Percentiles rank a stretch among this genome's conserved stretches.
These are phyloP conservation scores for Melopsittacus undulatus DNA, from an alignment of 2,797 vertebrate species.

Conservation along the genomic window DNA sequence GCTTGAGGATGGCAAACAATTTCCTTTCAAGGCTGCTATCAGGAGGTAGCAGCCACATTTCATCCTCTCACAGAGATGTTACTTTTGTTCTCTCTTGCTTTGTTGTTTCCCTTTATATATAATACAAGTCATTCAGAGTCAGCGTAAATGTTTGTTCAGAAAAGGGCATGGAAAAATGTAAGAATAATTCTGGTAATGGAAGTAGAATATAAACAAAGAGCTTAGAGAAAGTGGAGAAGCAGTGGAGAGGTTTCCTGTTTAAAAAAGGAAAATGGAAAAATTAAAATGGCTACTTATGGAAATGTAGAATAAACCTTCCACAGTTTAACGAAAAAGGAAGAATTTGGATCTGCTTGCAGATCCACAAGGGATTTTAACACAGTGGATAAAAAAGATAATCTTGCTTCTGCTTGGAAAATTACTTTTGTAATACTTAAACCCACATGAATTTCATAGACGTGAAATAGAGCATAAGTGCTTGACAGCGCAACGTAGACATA, in stretches of 20 bases:
- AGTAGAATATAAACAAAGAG: constrained; percentile 63
- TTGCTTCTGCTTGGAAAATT: not conserved
- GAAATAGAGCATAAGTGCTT: not conserved
- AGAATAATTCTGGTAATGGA: constrained; percentile 67
- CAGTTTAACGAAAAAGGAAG: constrained; percentile 11
- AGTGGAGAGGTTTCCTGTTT: constrained; percentile 65
- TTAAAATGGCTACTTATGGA: constrained; percentile 57
- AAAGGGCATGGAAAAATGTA: constrained; percentile 59
- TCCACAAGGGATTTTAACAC: not conserved
- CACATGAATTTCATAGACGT: not conserved
- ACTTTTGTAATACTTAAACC: not conserved
- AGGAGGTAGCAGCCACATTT: not conserved
- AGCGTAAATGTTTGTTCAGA: constrained; percentile 59
- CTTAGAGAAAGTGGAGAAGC: constrained; percentile 63
- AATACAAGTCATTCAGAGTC: constrained; percentile 8
- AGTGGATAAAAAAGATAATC: not conserved
- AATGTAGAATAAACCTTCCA: constrained; percentile 52
- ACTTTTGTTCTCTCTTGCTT: constrained; percentile 26
- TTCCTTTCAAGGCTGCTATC: not conserved
- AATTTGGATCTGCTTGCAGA: not conserved
- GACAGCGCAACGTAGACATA: not conserved
- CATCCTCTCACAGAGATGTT: not conserved
- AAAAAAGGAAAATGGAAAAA: constrained; percentile 66
- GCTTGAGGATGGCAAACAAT: not conserved
- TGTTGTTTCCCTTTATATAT: constrained; percentile 33